Base-by-base conservation (phyloP, 2,888 invertebrate genomes). In the Caenorhabditis afra region DNA sequence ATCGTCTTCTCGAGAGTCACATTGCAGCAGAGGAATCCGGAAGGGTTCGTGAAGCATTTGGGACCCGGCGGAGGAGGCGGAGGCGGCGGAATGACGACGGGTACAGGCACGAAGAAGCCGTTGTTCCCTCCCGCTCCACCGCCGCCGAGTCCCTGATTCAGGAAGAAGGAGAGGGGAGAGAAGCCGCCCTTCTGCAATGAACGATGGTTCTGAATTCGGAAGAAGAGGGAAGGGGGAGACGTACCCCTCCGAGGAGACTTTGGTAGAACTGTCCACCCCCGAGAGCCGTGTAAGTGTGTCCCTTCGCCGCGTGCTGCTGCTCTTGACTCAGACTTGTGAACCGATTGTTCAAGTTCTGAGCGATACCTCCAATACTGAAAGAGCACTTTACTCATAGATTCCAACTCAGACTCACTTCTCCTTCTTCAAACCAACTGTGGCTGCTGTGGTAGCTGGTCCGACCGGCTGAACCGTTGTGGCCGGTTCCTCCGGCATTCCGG, bases 11-110 rank as follows among this genome's bases (percentile, higher is more conserved):
- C 84, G 41, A 86, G 73, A 8, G 86, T 86, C 37, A 81, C 80
- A 65, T 86, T 86, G 74, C 86, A 86, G 50, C 86, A 86, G 20
- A 86, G 74, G 52, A 83, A 86, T 35, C 85, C 84, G n/a, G 80
- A 80, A 14, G 83, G 83, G 62, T 86, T 86, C 0, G 86, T 84
- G 66, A 82, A 86, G 41, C 86, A 86, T 35, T 83, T 85, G 3
- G 86, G 86, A 22, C 86, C 86, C 7, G 86, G 86, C 5, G 86
- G 86, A 8, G 86, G 86, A 0, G 86, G 86, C 14, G 86, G 86
- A 10, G 86, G 86, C 10, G 84, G 84, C n/a, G 86, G 86, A 44
- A 86, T 82, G 23, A 86, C 86, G 22, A 86, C 82, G 11, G 86
- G 86, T 3, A 86, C 86, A 1, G 86, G 86, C 20, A 86, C 81